A percentile compares a stretch with the other conserved stretches of the same genome.
Conservation (phyloP, 2,113 vertebrate genomes). For the Oreochromis aureus region DNA sequence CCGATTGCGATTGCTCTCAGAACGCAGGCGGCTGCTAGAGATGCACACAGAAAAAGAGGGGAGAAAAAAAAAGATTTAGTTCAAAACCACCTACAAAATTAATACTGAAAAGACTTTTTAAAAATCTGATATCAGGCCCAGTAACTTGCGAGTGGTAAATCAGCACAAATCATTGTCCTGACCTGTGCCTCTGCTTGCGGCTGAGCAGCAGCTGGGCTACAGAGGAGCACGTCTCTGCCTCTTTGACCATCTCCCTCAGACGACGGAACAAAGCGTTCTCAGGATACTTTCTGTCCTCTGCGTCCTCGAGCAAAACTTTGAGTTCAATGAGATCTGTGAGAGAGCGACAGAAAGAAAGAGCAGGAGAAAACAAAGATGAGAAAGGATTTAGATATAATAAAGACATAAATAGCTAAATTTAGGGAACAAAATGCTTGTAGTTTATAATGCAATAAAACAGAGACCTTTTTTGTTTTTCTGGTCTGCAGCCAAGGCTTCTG, state of each 20-base stretch:
- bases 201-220: constrained; percentile 95
- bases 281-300: constrained; percentile 94
- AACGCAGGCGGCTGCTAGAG: constrained; percentile 75
- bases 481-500: constrained; percentile 87
- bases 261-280: constrained; percentile 89
- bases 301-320: constrained; percentile 92
- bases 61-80: background rate
- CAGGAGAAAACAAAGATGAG: background rate
- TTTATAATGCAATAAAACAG: background rate
- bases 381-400: background rate
- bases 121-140: background rate
- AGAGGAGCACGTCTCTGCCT: constrained; percentile 96
- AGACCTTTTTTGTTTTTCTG: constrained; percentile 95
- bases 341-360: background rate
- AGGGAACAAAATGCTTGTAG: background rate
- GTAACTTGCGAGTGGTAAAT: background rate
- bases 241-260: constrained; percentile 91
- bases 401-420: background rate
- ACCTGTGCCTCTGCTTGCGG: constrained; percentile 95
- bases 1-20: constrained; percentile 80
- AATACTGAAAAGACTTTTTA: background rate
- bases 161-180: background rate
- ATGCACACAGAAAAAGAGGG: background rate
- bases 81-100: background rate
- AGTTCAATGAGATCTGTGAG: constrained; percentile 89